Evolutionary conservation across 2,797 vertebrate species (phyloP), one percentile per base, ranked within the genome.

Genomic region (Discoglossus pictus): DNA sequence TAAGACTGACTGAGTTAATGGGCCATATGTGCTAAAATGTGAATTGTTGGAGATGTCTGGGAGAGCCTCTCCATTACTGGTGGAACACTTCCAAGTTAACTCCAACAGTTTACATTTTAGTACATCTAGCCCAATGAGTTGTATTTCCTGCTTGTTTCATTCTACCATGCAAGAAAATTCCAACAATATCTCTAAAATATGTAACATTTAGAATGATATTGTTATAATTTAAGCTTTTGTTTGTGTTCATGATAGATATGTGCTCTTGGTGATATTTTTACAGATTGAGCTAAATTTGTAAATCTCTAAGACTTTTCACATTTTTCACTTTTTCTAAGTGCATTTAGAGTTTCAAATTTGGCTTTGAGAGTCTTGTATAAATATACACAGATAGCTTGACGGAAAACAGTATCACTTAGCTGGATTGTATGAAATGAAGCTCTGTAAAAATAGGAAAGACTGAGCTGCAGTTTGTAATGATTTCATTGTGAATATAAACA

Each of bases 401-500:
- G 25, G 48, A 51, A 51, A 51, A 11, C 48, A 51, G 48, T 51
- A 17, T 51, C 48, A 34, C 48, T 51, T 51, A 51, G 48, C 34
- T 13, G n/a, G 21, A 25, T 7, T 31, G 21, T 16, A 51, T 70
- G 0, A 21, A 65, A 16, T 0, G 15, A 46, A 38, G 1, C 58
- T 77, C 70, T 63, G 74, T 68, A 61, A 43, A 75, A 71, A 62
- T 25, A 76, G 55, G 60, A 79, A 76, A 64, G 46, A 72, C 42
- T 6, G 68, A 54, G 68, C 6, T 0, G n/a, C 25, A 53, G 76
- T 80, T 82, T 64, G 58, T 56, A 79, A 71, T 64, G 67, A 72
- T 71, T 75, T 78, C 78, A 76, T 54, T 9, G 74, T 43, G 44
- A 80, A 72, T 0, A 75, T 74, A 82, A 85, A 76, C 61, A 80